phyloP scores from a whole-genome alignment of 2,113 vertebrate genomes.

The Antennarius striatus region DNA sequence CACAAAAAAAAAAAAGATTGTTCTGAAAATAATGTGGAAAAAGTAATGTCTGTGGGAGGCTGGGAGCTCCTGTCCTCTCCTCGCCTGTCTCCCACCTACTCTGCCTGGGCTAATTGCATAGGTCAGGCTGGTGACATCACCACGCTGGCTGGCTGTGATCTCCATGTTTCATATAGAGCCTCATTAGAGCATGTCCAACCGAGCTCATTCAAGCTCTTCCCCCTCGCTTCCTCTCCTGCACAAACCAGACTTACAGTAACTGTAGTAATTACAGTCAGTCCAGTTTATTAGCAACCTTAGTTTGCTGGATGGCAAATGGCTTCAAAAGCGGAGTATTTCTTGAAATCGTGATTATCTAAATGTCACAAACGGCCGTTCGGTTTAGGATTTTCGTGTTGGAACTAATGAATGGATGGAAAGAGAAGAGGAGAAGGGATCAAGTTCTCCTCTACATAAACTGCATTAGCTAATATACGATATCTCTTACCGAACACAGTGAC shows the following conservation, averaged over 20 bases:
- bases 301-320: slow-evolving; percentile 5
- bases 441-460: too few relatives aligned
- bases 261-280: slow-evolving; percentile 55
- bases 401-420: neutral
- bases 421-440: neutral
- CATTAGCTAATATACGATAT: too few relatives aligned
- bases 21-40: too few relatives aligned
- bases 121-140: slow-evolving; percentile 55
- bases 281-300: slow-evolving; percentile 16
- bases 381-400: neutral
- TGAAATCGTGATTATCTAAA: too few relatives aligned
- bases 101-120: slow-evolving; percentile 47
- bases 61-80: neutral
- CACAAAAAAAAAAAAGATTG: too few relatives aligned
- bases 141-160: slow-evolving; percentile 56
- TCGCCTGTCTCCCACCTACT: neutral
- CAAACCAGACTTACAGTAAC: slow-evolving; percentile 61
- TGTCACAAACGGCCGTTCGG: too few relatives aligned
- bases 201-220: neutral
- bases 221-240: neutral
- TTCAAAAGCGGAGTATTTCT: too few relatives aligned
- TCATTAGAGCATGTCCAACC: slow-evolving; percentile 63
- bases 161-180: slow-evolving; percentile 52
- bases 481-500: neutral
- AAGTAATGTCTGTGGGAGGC: slow-evolving; percentile 15